Evolutionary conservation across 2,113 vertebrate genomes (phyloP).

Genomic region (Paracanthobrama guichenoti): DNA sequence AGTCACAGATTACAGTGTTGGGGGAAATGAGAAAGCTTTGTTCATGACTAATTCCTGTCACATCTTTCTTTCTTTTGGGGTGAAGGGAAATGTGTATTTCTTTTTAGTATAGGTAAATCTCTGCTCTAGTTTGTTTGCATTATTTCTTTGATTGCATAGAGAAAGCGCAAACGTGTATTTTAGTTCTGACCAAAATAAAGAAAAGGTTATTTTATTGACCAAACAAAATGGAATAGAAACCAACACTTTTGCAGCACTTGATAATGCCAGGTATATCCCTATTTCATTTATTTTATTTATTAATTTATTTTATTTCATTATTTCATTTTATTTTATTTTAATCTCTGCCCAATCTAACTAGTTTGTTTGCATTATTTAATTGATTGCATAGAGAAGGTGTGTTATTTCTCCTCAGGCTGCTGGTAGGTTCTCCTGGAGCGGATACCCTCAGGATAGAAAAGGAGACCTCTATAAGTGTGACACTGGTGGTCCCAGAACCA

Average conservation of each 20-base stretch:
- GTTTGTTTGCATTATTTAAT: not conserved
- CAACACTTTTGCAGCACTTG: no score
- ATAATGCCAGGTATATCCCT: no score
- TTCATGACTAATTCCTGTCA: not conserved
- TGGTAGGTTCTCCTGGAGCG: conserved; percentile 83
- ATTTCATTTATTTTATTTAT: no score
- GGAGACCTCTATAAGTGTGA: conserved; percentile 82
- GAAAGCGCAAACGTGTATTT: no score
- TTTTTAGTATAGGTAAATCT: no score
- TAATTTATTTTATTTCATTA: no score
- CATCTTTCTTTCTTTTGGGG: not conserved
- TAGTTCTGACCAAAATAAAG: no score
- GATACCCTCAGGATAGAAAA: conserved; percentile 77
- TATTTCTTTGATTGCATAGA: not conserved
- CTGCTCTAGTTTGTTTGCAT: not conserved
- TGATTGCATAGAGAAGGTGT: not conserved
- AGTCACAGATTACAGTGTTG: not conserved
- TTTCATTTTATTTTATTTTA: no score
- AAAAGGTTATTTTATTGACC: no score
- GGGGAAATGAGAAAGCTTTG: not conserved
- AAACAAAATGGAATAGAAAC: no score
- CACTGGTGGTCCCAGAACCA: conserved; percentile 48
- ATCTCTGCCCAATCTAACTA: not conserved
- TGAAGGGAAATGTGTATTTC: no score
- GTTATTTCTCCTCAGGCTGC: conserved; percentile 68